Evolutionary conservation across 2,113 vertebrate species (phyloP).

Genomic region (Caracal caracal): DNA sequence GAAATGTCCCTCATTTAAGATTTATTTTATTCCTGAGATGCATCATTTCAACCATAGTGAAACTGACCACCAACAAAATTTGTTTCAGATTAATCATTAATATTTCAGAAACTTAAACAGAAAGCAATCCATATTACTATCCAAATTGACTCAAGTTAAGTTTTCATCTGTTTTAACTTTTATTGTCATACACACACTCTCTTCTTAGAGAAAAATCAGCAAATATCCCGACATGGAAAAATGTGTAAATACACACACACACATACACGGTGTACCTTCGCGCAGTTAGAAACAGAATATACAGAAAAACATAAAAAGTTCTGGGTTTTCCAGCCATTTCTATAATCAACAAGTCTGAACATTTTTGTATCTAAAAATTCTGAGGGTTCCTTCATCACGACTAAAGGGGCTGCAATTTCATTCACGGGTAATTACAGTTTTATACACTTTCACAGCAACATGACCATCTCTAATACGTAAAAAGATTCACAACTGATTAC

Average conservation of each 20-base stretch:
- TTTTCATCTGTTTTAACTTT: background rate
- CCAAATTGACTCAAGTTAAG: background rate
- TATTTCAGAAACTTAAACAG: constrained; percentile 39
- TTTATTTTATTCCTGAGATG: constrained; percentile 10
- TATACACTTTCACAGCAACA: background rate
- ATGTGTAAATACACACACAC: background rate
- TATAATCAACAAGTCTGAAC: background rate
- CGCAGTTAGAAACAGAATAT: background rate
- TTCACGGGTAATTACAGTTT: background rate
- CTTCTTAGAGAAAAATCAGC: constrained; percentile 17
- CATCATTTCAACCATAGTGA: background rate
- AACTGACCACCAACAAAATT: background rate
- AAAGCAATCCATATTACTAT: background rate
- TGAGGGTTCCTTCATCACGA: background rate
- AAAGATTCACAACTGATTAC: constrained; percentile 5
- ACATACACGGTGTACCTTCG: background rate
- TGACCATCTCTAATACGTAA: background rate
- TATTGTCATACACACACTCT: background rate
- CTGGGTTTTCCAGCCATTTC: background rate
- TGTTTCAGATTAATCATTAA: background rate
- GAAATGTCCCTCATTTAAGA: background rate
- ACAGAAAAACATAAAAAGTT: background rate
- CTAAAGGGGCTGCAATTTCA: background rate
- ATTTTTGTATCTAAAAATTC: background rate
- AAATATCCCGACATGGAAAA: background rate